A percentile compares a stretch with the other conserved stretches of the same genome.
phyloP scores from a whole-genome alignment of 2,113 vertebrate genomes.

The Hepsetus odoe region DNA sequence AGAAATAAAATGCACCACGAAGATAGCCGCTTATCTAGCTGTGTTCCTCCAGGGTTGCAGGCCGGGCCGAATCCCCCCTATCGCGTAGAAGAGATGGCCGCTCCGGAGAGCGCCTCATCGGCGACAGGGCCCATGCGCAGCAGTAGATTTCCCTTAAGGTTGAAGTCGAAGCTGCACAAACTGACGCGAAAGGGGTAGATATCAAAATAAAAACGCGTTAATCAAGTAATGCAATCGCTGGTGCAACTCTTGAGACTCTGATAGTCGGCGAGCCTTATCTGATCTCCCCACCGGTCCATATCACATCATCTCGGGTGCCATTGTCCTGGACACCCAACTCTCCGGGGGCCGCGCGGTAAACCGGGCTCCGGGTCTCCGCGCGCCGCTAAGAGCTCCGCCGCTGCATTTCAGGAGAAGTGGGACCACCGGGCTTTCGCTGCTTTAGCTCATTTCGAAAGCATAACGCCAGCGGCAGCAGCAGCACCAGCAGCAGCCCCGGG shows the following conservation, averaged over 20 bases:
- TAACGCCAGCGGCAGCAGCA: neutral
- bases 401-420: neutral
- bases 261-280: slow-evolving; percentile 1
- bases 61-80: neutral
- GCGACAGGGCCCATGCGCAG: neutral
- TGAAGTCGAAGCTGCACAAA: neutral
- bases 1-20: neutral
- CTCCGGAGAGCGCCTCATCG: neutral
- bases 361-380: neutral
- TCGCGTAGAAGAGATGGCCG: neutral
- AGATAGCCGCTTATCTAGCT: neutral
- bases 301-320: neutral
- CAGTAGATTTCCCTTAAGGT: neutral
- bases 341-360: too few species aligned
- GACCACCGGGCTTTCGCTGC: neutral
- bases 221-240: slow-evolving; percentile 16
- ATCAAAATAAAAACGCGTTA: neutral
- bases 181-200: neutral
- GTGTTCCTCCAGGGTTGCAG: neutral
- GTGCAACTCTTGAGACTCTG: neutral
- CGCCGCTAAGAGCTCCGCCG: neutral
- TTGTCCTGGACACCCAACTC: neutral
- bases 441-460: neutral
- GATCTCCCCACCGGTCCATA: neutral
- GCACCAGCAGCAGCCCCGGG: neutral